These are phyloP conservation scores for Orientallactaga sibirica DNA, from an alignment of 2,797 vertebrate species.

Conservation along the genomic window DNA sequence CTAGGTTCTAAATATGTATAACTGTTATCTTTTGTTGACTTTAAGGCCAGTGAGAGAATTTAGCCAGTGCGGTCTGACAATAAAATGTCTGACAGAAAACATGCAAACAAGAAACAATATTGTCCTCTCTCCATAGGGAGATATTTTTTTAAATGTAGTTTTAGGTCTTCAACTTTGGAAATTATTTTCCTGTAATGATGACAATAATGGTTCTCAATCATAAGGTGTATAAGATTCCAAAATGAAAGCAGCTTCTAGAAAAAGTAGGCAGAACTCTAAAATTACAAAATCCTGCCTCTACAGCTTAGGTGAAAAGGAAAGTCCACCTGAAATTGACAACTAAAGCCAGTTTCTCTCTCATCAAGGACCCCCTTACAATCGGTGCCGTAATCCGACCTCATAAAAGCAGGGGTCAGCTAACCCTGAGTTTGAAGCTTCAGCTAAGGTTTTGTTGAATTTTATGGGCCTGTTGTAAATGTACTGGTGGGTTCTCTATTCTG, in stretches of 20 bases:
- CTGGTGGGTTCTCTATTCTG: constrained; percentile 73
- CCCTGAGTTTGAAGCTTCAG: constrained; percentile 71
- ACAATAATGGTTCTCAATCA: neutral
- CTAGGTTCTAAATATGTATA: neutral
- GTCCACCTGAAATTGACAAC: neutral
- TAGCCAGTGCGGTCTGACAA: neutral
- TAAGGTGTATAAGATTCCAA: neutral
- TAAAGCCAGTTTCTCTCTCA: neutral
- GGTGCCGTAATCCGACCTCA: constrained; percentile 72
- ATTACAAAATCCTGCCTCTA: neutral
- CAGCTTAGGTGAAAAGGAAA: neutral
- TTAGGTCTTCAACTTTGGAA: neutral
- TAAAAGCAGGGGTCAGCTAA: constrained; percentile 81
- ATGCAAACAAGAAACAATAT: neutral
- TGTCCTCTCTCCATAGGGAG: neutral
- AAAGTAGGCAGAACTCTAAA: neutral
- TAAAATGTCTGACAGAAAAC: neutral
- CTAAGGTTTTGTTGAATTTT: constrained; percentile 71
- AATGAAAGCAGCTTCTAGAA: constrained; percentile 41
- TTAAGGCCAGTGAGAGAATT: neutral
- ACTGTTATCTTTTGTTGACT: neutral
- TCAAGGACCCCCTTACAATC: neutral
- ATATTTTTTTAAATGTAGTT: neutral
- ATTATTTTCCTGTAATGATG: neutral
- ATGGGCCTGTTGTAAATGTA: constrained; percentile 75